Evolutionary conservation across 2,113 vertebrate species (phyloP), one percentile per base, ranked within the genome.

Genomic region (Variabilichromis moorii): DNA sequence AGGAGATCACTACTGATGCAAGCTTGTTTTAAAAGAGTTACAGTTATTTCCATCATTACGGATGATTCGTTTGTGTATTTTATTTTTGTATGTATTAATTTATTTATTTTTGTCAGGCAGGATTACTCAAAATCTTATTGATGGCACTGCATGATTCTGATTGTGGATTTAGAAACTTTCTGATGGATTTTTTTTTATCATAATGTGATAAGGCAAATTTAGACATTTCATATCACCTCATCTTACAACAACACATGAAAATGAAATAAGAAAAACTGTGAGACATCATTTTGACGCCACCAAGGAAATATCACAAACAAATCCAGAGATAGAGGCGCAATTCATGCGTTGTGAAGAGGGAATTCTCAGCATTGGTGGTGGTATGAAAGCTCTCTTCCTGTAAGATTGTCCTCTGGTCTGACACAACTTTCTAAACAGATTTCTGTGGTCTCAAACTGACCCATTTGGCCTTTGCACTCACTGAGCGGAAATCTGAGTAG

Each of bases 381-480:
- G 26, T 50, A 31, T 50, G 42, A 50, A 78, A 3, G 16, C 24
- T 31, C 9, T 19, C 71, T 31, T 47, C 14, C 45, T 28, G 24
- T 31, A 19, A 50, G 10, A 76, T 10, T 59, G 6, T 2, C 59
- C 7, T 80, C 21, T 42, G 16, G n/a, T 50, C 42, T 11, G 42
- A 78, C 5, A 21, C 53, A 53, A 57, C 76, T 53, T 83, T 79
- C 24, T 9, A 76, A 33, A 85, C 37, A 81, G 80, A 81, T 80
- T 47, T 80, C 19, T 81, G 21, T 68, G 6, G 8, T 50, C 57
- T 90, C 35, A 78, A 92, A 90, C 33, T 86, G 91, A 92, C 90
- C 92, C 51, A 89, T 92, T 91, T 91, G 92, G 91, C 92, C 63
- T 91, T 93, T 88, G 81, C 80, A 47, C 83, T 71, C 2, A 10